Conservation (phyloP, 2,797 vertebrate genomes). For the Todus mexicanus region DNA sequence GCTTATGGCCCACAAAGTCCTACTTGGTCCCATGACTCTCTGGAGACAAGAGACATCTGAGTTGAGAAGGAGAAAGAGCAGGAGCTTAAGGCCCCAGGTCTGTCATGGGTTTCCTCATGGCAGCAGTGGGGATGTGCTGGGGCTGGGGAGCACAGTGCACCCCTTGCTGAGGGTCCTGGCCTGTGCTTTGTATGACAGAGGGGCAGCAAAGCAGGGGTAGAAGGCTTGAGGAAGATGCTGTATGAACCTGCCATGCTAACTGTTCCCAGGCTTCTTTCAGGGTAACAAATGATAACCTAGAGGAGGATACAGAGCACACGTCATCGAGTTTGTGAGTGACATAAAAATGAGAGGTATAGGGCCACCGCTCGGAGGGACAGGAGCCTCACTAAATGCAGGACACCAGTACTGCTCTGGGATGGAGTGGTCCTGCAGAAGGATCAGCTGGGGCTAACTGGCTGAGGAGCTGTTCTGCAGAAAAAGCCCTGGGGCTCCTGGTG, state of each 20-base stretch:
- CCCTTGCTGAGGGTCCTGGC: not conserved
- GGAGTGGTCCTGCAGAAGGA: not conserved
- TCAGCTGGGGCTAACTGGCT: not conserved
- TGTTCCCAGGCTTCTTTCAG: not conserved
- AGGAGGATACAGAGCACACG: not conserved
- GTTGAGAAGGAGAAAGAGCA: no score
- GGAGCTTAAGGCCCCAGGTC: not conserved
- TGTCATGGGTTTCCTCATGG: not conserved
- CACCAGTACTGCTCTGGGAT: not conserved
- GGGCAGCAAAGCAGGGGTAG: not conserved
- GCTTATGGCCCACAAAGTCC: not conserved
- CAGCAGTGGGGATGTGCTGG: not conserved
- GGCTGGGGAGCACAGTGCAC: not conserved
- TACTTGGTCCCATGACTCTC: not conserved
- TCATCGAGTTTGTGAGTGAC: not conserved
- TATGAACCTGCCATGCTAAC: not conserved
- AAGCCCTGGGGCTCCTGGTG: not conserved
- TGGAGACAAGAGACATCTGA: no score
- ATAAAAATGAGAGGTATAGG: not conserved
- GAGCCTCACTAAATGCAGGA: not conserved
- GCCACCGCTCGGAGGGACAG: rapidly evolving
- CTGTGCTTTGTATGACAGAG: not conserved
- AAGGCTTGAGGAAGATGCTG: not conserved
- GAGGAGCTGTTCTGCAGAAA: not conserved
- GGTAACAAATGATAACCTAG: not conserved